These are phyloP conservation scores for Bungarus multicinctus DNA, from an alignment of 2,113 vertebrate species.

Conservation along the genomic window DNA sequence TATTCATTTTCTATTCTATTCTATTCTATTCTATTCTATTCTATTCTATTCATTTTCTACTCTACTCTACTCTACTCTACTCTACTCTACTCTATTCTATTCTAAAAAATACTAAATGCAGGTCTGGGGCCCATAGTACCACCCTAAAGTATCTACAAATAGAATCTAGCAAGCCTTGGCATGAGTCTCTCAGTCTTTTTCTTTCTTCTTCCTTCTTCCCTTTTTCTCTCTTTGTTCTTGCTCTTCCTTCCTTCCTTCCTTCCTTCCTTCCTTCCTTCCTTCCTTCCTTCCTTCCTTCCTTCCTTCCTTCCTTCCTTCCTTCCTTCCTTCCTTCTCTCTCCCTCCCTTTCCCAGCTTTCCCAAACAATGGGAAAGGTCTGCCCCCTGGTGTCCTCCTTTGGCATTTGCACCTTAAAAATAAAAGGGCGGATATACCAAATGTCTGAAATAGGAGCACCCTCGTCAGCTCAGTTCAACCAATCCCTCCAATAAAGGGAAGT, in stretches of 20 bases:
- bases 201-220: neutral
- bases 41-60: too few relatives aligned
- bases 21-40: too few relatives aligned
- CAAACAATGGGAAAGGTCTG: neutral
- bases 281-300: too few relatives aligned
- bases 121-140: neutral
- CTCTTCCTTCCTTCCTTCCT: too few relatives aligned
- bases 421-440: neutral
- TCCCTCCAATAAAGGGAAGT: neutral
- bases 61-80: too few relatives aligned
- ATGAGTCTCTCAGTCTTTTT: neutral
- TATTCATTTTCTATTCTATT: too few relatives aligned
- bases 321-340: too few relatives aligned
- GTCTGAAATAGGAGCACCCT: neutral
- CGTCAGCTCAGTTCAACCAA: neutral
- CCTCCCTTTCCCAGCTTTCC: neutral
- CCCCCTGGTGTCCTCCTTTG: neutral
- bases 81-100: too few relatives aligned
- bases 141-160: neutral
- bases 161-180: too few relatives aligned
- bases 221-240: too few relatives aligned
- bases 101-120: neutral
- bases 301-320: too few relatives aligned
- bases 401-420: neutral
- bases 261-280: too few relatives aligned